Conservation (phyloP, 2,797 vertebrate species). For the Tokudaia tokunoshimensis region DNA sequence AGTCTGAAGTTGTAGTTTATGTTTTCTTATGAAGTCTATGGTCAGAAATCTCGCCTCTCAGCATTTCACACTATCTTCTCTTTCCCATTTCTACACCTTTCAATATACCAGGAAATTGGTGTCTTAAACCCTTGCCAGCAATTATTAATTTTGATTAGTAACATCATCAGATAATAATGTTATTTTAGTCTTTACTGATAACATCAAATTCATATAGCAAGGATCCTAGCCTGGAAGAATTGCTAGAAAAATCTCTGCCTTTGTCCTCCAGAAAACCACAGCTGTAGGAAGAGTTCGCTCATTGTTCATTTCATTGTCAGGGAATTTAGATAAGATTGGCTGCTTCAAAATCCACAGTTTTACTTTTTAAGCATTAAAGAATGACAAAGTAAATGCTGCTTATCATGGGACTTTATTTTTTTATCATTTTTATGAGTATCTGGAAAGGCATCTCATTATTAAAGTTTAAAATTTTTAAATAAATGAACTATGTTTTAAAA, state of each 20-base stretch:
- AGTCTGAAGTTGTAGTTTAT: background rate
- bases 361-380: constrained; percentile 58
- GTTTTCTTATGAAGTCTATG: constrained; percentile 33
- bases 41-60: background rate
- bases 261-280: constrained; percentile 41
- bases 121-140: constrained; percentile 18
- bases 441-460: constrained; percentile 3
- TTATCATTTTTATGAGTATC: constrained; percentile 29
- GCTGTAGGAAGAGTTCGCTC: constrained; percentile 46
- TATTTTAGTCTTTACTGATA: constrained; percentile 60
- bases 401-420: constrained; percentile 28
- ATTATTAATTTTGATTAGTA: constrained; percentile 64
- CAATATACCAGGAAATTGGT: constrained; percentile 6
- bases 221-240: constrained; percentile 15
- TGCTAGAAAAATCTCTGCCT: constrained; percentile 51
- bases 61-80: constrained; percentile 15
- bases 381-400: constrained; percentile 48
- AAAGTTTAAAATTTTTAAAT: constrained; percentile 45
- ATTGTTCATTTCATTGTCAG: constrained; percentile 69
- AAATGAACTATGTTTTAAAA: constrained; percentile 54
- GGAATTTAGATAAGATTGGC: constrained; percentile 69
- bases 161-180: constrained; percentile 67
- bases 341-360: constrained; percentile 50
- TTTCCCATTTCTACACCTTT: constrained; percentile 25
- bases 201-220: constrained; percentile 43